These are phyloP conservation scores for Geococcyx californianus DNA, from an alignment of 2,113 vertebrate genomes.

Conservation along the genomic window DNA sequence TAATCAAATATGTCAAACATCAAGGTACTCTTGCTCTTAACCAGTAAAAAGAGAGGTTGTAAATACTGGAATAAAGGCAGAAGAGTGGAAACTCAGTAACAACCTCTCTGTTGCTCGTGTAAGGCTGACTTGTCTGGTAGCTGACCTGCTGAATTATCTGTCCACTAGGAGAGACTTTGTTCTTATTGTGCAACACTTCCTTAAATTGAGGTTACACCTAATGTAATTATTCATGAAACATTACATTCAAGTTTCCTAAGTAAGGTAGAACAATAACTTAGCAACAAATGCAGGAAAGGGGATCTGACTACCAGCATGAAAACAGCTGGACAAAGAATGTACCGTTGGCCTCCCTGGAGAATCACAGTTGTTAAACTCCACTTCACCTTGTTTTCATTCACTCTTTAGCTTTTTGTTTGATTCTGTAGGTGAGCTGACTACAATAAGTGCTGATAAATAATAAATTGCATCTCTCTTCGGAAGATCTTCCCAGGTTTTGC, in stretches of 20 bases:
- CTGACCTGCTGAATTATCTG: slow-evolving; percentile 4
- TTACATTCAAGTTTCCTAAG: slow-evolving; percentile 46
- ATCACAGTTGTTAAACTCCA: neutral
- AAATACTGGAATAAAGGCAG: neutral
- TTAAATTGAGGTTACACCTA: slow-evolving; percentile 32
- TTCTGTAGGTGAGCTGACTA: neutral
- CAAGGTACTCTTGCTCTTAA: neutral
- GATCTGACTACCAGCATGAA: neutral
- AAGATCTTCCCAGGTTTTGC: neutral
- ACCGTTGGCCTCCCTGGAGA: neutral
- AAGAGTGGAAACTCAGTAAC: neutral
- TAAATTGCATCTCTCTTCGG: neutral
- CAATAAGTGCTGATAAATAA: neutral
- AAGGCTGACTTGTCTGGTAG: neutral
- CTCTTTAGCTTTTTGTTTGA: neutral
- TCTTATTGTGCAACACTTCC: slow-evolving; percentile 28
- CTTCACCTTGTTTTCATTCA: neutral
- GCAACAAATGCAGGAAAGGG: slow-evolving; percentile 66
- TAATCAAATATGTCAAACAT: neutral
- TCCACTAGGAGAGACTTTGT: neutral
- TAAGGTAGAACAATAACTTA: slow-evolving; percentile 57
- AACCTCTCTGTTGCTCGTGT: neutral
- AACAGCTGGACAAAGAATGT: slow-evolving; percentile 49
- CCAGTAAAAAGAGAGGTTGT: neutral
- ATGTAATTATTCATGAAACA: neutral